These are phyloP conservation scores for Drosophila bipectinata DNA, from an alignment of 1,140 invertebrate genomes.

Conservation along the genomic window DNA sequence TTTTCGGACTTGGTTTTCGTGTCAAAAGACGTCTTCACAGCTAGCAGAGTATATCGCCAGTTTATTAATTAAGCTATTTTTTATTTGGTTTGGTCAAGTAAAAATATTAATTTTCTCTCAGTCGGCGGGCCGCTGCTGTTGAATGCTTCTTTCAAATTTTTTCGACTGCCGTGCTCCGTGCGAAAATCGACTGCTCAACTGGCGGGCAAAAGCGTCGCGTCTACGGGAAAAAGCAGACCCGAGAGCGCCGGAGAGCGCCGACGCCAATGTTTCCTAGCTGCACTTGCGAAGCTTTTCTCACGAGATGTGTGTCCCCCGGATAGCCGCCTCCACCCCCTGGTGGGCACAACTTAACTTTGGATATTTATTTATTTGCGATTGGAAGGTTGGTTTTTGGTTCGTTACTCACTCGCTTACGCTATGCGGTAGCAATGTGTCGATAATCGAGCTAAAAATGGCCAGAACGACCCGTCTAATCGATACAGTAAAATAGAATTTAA, in stretches of 20 bases:
- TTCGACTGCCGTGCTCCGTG: conserved; percentile 69
- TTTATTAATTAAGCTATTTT: conserved; percentile 24
- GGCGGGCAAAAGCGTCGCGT: conserved; percentile 44
- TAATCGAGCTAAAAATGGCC: conserved; percentile 46
- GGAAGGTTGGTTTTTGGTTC: neutral
- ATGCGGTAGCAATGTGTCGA: conserved; percentile 42
- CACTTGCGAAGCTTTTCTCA: conserved; percentile 68
- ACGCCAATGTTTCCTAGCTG: conserved; percentile 57
- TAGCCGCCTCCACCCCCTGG: neutral
- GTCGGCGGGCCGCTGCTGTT: conserved; percentile 47
- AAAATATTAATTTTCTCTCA: conserved; percentile 36
- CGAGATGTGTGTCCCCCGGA: conserved; percentile 21
- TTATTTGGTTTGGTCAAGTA: conserved; percentile 26
- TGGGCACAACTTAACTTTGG: conserved; percentile 8
- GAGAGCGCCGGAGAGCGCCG: conserved; percentile 42
- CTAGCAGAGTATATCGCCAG: conserved; percentile 29
- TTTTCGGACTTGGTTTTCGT: conserved; percentile 25
- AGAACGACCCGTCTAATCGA: conserved; percentile 40
- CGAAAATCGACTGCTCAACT: conserved; percentile 72
- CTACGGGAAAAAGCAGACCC: conserved; percentile 15
- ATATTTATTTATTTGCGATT: conserved; percentile 39
- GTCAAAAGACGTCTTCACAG: conserved; percentile 51
- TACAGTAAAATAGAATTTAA: conserved; percentile 31
- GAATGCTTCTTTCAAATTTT: conserved; percentile 68
- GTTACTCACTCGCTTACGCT: conserved; percentile 67